Conservation (phyloP, 2,113 vertebrate species). For the Eidolon helvum region DNA sequence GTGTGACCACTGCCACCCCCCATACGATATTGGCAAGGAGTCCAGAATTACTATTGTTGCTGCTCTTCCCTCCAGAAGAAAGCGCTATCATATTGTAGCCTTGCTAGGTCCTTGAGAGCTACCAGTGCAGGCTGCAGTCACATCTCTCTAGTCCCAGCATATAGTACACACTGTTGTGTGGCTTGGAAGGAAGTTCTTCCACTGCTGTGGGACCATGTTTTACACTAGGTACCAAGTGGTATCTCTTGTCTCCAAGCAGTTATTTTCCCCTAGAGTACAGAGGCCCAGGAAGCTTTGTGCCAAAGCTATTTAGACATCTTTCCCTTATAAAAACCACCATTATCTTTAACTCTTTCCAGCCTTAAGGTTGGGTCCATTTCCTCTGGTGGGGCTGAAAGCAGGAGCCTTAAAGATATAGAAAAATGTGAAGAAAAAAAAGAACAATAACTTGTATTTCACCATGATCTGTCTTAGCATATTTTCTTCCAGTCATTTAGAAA, state of each 20-base stretch:
- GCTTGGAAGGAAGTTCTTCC: neutral
- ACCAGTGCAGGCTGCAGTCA: neutral
- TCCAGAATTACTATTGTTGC: neutral
- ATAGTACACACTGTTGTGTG: neutral
- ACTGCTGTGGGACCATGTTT: neutral
- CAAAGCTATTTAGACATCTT: neutral
- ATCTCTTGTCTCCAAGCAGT: neutral
- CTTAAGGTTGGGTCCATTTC: neutral
- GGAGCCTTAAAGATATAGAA: neutral
- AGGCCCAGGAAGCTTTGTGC: neutral
- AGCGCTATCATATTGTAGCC: neutral
- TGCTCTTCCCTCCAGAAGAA: neutral
- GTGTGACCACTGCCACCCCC: neutral
- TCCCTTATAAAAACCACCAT: neutral
- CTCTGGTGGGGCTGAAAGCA: neutral
- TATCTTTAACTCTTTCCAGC: neutral
- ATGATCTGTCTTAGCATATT: neutral
- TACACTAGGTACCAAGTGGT: neutral
- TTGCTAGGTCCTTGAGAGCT: neutral
- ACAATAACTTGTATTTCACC: neutral
- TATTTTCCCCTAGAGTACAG: neutral
- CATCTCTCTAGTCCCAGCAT: neutral
- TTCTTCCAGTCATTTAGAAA: conserved; percentile 33
- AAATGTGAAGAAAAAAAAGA: neutral
- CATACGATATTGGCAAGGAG: neutral